Base-by-base conservation (phyloP, 2,888 invertebrate genomes). In the Onchidella celtica region DNA sequence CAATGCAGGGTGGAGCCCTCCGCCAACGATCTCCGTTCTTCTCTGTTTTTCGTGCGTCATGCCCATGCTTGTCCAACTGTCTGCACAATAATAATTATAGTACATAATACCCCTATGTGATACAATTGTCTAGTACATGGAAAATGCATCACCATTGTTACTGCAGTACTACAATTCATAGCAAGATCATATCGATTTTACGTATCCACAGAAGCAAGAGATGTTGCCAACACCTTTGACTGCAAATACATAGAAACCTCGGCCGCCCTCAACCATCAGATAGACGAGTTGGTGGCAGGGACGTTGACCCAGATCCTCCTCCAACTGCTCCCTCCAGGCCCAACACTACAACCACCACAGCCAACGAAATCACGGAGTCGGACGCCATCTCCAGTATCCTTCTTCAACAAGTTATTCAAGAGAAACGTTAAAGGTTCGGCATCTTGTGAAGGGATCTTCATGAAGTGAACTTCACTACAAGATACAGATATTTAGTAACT, bases 261-360 rank as follows among this genome's bases (percentile, higher is more conserved):
- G 0, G 98, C 98, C n/a, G 98, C 97, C 29, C 97, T 98, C 91
- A 98, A 98, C 94, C 98, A 98, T 95, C 97, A 98, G 93, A 97
- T 98, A 38, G 98, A 99, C 94, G 98, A 98, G 90, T 95, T 99
- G 0, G 95, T 98, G 66, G 98, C 98, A 24, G 98, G 98, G 0
- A 96, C 97, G 81, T 95, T 98, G 83, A 97, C 96, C 88, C 98
- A 98, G 94, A 97, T 98, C 88, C 95, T 97, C 75, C 95, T 97
- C 86, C 97, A 97, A 72, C 83, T 87, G 17, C 81, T 82, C 24
- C 85, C 81, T 3, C 76, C 83, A 0, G 75, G 57, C 11, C 27
- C 59, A 34, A 24, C 40, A 0, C 77, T 74, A 2, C 40, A 75
- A 29, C 32, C 65, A 14, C 80, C 82, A 0, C 68, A 76, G 0